Conservation (phyloP, 2,113 vertebrate genomes). For the Tursiops truncatus region DNA sequence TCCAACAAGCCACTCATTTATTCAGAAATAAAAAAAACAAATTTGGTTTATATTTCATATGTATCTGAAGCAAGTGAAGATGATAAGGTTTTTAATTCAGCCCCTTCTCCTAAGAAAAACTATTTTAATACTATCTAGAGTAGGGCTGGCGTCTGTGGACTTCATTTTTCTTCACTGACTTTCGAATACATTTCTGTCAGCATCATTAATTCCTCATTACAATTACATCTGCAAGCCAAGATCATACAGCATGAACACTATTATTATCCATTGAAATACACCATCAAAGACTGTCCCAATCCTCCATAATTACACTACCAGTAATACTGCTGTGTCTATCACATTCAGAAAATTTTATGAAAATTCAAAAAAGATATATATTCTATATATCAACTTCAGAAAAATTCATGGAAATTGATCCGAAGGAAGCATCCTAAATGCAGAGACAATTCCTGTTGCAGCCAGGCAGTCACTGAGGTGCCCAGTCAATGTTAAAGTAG, state of each 20-base stretch:
- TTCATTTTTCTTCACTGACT: constrained; percentile 35
- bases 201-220: constrained; percentile 10
- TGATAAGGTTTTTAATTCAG: background rate
- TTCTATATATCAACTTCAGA: background rate
- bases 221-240: background rate
- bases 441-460: background rate
- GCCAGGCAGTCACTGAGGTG: background rate
- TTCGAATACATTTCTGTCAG: constrained; percentile 31
- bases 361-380: background rate
- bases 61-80: background rate
- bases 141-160: background rate
- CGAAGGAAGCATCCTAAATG: background rate
- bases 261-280: background rate
- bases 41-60: background rate
- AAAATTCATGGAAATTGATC: background rate
- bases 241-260: background rate
- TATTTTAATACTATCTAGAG: background rate
- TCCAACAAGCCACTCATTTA: background rate
- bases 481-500: background rate
- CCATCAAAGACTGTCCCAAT: background rate
- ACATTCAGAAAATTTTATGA: background rate
- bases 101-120: background rate
- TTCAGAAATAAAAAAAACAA: background rate
- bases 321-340: background rate
- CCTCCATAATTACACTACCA: background rate